Conservation (phyloP, 1,140 invertebrate genomes). For the Hylyphantes graminicola region DNA sequence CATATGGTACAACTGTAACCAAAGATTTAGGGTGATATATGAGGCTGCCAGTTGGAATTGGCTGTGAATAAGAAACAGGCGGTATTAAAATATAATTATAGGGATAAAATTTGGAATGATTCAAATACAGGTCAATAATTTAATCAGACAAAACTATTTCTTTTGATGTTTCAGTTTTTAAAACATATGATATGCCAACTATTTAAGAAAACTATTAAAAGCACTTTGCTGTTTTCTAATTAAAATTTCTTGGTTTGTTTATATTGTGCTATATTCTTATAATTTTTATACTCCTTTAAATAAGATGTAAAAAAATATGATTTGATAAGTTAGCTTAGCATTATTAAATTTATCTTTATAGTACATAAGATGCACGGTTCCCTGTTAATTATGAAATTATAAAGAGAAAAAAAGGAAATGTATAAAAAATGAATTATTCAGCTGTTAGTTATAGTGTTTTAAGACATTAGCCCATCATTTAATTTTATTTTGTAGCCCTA, state of each 20-base stretch:
- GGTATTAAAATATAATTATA: neutral
- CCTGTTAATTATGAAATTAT: no score
- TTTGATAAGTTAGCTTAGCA: no score
- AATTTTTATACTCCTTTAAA: no score
- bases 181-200: neutral
- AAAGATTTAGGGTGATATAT: constrained; percentile 36
- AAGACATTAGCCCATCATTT: no score
- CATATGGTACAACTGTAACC: constrained; percentile 45
- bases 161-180: neutral
- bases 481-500: no score
- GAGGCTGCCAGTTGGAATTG: constrained; percentile 32
- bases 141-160: neutral
- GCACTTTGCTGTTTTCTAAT: neutral
- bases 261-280: no score
- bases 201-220: neutral
- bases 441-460: no score
- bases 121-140: constrained; percentile 2
- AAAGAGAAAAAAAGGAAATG: no score
- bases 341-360: no score
- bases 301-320: no score
- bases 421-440: no score
- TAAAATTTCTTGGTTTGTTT: neutral
- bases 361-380: no score
- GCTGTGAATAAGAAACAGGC: neutral
- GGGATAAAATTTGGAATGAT: neutral